A percentile compares a stretch with the other conserved stretches of the same genome.
Conservation (phyloP, 2,113 vertebrate genomes). For the Boleophthalmus pectinirostris region DNA sequence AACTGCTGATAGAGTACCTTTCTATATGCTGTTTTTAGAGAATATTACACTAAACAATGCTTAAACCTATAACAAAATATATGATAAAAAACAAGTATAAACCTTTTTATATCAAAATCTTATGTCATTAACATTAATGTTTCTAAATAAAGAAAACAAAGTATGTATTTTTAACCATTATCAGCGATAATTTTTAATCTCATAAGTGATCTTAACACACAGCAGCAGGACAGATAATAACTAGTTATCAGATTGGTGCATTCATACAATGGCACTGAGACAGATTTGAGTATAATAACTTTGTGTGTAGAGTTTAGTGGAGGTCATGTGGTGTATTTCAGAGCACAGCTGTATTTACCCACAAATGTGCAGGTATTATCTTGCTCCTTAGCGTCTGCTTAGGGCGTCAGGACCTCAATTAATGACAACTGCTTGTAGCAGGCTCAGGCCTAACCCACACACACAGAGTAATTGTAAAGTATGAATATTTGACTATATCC, state of each 20-base stretch:
- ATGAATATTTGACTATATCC: conserved; percentile 72
- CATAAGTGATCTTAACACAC: not conserved
- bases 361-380: conserved; percentile 49
- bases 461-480: conserved; percentile 40
- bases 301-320: conserved; percentile 14
- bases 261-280: not conserved
- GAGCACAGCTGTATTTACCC: conserved; percentile 29
- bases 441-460: conserved; percentile 50
- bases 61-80: not conserved
- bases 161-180: not conserved
- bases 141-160: not conserved
- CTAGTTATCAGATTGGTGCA: not conserved
- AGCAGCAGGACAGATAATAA: conserved; percentile 19
- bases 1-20: conserved; percentile 22
- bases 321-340: conserved; percentile 22
- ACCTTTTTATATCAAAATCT: conserved; percentile 1
- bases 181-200: not conserved
- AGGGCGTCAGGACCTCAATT: conserved; percentile 71
- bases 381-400: conserved; percentile 62
- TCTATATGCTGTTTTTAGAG: conserved; percentile 7
- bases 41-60: not conserved
- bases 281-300: not conserved
- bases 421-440: conserved; percentile 63
- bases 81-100: not conserved
- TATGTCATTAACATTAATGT: not conserved